phyloP scores from a whole-genome alignment of 2,888 invertebrate genomes.

The Platycheirus albimanus region DNA sequence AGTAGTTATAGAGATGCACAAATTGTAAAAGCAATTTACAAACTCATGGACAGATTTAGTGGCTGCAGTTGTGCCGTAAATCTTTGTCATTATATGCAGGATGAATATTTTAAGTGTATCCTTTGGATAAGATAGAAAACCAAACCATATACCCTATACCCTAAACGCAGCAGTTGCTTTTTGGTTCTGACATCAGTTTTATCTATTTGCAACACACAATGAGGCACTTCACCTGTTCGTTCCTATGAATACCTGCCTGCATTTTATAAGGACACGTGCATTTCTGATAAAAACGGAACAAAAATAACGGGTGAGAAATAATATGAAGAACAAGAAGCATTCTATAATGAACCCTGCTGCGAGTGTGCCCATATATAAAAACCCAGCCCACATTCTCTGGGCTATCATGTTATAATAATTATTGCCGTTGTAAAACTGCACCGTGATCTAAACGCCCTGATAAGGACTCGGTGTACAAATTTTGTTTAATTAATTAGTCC shows the following conservation, averaged over 20 bases:
- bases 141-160: not conserved
- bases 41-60: constrained; percentile 72
- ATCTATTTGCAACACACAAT: constrained; percentile 40
- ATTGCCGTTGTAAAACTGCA: constrained; percentile 56
- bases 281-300: constrained; percentile 19
- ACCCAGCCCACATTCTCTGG: constrained; percentile 28
- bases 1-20: constrained; percentile 3
- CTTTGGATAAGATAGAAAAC: constrained; percentile 48
- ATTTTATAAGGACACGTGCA: constrained; percentile 34
- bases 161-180: constrained; percentile 32
- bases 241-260: constrained; percentile 9
- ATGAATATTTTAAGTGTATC: constrained; percentile 60
- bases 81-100: constrained; percentile 61
- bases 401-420: constrained; percentile 35
- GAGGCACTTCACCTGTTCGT: constrained; percentile 57
- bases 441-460: constrained; percentile 61
- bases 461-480: constrained; percentile 58
- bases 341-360: constrained; percentile 33
- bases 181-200: constrained; percentile 42
- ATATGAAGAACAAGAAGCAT: constrained; percentile 52
- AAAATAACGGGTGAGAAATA: constrained; percentile 49
- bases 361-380: constrained; percentile 16
- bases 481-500: constrained; percentile 71
- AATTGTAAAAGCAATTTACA: constrained; percentile 63
- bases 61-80: constrained; percentile 72